Conservation (phyloP, 2,888 invertebrate species). For the Neuroscelio doddi region DNA sequence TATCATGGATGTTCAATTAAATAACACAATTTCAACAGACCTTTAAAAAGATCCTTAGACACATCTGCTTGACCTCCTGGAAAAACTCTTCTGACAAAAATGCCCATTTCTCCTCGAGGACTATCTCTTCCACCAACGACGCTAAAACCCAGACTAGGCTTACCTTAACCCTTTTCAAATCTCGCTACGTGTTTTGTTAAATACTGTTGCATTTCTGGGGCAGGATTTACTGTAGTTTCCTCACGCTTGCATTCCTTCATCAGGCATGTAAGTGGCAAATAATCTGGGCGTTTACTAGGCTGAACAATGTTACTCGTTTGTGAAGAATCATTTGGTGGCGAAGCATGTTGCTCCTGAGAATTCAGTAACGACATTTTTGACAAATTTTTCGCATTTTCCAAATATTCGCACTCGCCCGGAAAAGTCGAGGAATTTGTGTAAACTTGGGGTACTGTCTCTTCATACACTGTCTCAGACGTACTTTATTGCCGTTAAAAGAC, state of each 20-base stretch:
- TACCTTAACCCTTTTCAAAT: constrained; percentile 75
- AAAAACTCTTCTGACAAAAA: constrained; percentile 77
- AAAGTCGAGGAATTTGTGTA: constrained; percentile 53
- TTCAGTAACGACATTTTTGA: constrained; percentile 59
- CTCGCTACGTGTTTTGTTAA: constrained; percentile 61
- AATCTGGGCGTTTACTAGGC: constrained; percentile 61
- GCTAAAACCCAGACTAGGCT: constrained; percentile 77
- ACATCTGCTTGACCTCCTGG: constrained; percentile 77
- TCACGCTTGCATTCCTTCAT: constrained; percentile 53
- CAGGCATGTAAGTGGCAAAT: constrained; percentile 56
- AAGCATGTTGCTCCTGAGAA: constrained; percentile 37
- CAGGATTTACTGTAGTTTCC: constrained; percentile 50
- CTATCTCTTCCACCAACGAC: constrained; percentile 78
- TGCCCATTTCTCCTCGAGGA: constrained; percentile 77
- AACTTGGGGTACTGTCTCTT: constrained; percentile 66
- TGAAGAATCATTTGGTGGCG: constrained; percentile 29
- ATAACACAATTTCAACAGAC: too few relatives aligned
- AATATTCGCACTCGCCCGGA: constrained; percentile 58
- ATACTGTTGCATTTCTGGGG: constrained; percentile 60
- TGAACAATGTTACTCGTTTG: constrained; percentile 29
- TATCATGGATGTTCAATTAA: background rate
- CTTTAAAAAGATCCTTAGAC: constrained; percentile 75
- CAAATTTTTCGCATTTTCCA: constrained; percentile 61
- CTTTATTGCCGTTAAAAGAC: constrained; percentile 63
- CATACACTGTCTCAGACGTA: constrained; percentile 66